Percentiles rank a stretch among this genome's conserved stretches.
These are phyloP conservation scores for Guaruba guarouba DNA, from an alignment of 2,113 vertebrate genomes.

Conservation along the genomic window DNA sequence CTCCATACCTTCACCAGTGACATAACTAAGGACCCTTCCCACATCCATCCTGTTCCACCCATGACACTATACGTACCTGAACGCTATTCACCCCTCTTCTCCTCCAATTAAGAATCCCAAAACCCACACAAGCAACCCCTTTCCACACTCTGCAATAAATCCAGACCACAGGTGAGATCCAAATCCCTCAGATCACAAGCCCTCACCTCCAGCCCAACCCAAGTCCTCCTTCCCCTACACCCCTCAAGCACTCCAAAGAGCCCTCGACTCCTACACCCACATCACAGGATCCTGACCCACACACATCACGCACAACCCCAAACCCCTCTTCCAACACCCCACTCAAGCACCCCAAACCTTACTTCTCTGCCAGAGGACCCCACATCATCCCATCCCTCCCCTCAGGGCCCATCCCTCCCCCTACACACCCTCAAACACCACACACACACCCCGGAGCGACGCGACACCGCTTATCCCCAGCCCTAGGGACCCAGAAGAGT, in stretches of 20 bases:
- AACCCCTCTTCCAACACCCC: neutral
- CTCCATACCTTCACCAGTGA: neutral
- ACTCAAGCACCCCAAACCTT: neutral
- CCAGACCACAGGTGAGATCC: neutral
- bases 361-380: neutral
- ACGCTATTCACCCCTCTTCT: neutral
- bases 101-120: fast-evolving
- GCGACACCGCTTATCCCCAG: no score
- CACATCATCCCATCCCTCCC: neutral
- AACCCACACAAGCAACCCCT: fast-evolving
- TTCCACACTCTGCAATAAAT: neutral
- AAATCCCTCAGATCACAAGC: neutral
- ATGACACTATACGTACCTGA: fast-evolving
- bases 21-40: neutral
- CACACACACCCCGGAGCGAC: neutral
- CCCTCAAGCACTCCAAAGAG: neutral
- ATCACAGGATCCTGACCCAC: neutral
- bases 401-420: neutral
- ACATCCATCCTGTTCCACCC: neutral
- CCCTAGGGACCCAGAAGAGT: neutral
- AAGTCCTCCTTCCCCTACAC: neutral
- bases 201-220: neutral
- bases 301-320: neutral
- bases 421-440: no score
- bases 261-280: neutral